Base-by-base conservation (phyloP, 2,113 vertebrate genomes). In the Silurus glanis region DNA sequence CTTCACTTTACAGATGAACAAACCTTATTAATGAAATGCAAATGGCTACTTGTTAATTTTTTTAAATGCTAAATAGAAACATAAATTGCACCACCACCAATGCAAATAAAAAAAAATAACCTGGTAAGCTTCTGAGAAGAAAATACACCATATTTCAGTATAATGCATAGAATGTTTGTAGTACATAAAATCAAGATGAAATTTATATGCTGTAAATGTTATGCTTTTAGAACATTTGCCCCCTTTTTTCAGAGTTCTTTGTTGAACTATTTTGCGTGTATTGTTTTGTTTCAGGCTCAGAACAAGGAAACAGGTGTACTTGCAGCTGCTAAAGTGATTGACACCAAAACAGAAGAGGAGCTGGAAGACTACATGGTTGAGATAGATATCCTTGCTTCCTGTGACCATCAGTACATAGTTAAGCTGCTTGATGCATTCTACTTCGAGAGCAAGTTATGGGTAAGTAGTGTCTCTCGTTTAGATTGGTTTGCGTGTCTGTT, bases 331-430 rank as follows among this genome's bases (percentile, higher is more conserved):
- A 99, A 99, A 92, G 98, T 99, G 91, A 99, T 99, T 71, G 98
- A 99, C 93, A 99, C 98, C n/a, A 99, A 99, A 93, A 97, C 97
- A 9, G 98, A 99, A 90, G 98, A 99, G 93, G 98, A 99, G 91
- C 92, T 99, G 90, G 98, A 99, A 93, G 98, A 99, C 92, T 99
- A 99, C 88, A 99, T 99, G 97, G 97, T 99, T 79, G 98, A 99
- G 93, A 99, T 99, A 53, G 98, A 99, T 21, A 99, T 99, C 90
- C 93, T 99, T 89, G 98, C 98, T 84, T 99, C 98, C 49, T 99
- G 98, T 92, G 94, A 99, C 93, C 98, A 99, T 91, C 94, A 96
- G 71, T 94, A 99, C 93, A 99, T 99, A 82, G 98, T 99, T 79
- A 97, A 99, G 91, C 96, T 99, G 89, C 94, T 99, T 84, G 98